Evolutionary conservation across 2,797 vertebrate species (phyloP).

Genomic region (Siniperca undulata): DNA sequence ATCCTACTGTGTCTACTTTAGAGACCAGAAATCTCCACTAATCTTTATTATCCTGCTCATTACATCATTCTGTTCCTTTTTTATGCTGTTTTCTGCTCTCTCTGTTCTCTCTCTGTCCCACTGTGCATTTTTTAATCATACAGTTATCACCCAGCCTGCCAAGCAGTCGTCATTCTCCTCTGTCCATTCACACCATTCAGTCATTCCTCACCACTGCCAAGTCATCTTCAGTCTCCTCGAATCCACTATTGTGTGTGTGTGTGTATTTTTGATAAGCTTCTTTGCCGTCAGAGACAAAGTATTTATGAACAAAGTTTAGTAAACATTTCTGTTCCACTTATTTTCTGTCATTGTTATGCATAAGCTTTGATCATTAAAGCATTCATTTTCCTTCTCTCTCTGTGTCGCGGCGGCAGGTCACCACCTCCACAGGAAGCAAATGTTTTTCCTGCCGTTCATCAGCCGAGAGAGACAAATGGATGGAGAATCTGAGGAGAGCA

Average conservation of each 20-base stretch:
- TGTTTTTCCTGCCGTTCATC: slow-evolving; percentile 98
- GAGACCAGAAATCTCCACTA: slow-evolving; percentile 36
- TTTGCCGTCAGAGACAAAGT: slow-evolving; percentile 29
- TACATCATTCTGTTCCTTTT: slow-evolving; percentile 28
- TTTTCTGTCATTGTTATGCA: slow-evolving; percentile 31
- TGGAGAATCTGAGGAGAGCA: slow-evolving; percentile 98
- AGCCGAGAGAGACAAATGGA: slow-evolving; percentile 99
- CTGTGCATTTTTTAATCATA: slow-evolving; percentile 48
- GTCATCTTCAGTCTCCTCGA: slow-evolving; percentile 40
- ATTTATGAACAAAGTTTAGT: slow-evolving; percentile 47
- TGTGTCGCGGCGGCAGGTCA: slow-evolving; percentile 87
- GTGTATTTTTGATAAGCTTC: slow-evolving; percentile 13
- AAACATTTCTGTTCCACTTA: slow-evolving; percentile 30
- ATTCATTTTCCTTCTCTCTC: slow-evolving; percentile 21
- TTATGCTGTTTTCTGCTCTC: slow-evolving; percentile 16
- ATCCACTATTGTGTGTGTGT: slow-evolving; percentile 13
- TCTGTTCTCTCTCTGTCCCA: slow-evolving; percentile 4
- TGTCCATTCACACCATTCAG: slow-evolving; percentile 48
- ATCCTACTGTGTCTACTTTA: not conserved
- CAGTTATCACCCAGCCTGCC: slow-evolving; percentile 27
- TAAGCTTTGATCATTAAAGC: slow-evolving; percentile 42
- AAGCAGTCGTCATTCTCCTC: slow-evolving; percentile 35
- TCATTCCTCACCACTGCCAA: slow-evolving; percentile 40
- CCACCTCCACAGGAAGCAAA: slow-evolving; percentile 97
- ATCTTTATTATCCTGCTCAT: slow-evolving; percentile 51